These are phyloP conservation scores for Zaprionus camerounensis DNA, from an alignment of 1,140 invertebrate species.

Conservation along the genomic window DNA sequence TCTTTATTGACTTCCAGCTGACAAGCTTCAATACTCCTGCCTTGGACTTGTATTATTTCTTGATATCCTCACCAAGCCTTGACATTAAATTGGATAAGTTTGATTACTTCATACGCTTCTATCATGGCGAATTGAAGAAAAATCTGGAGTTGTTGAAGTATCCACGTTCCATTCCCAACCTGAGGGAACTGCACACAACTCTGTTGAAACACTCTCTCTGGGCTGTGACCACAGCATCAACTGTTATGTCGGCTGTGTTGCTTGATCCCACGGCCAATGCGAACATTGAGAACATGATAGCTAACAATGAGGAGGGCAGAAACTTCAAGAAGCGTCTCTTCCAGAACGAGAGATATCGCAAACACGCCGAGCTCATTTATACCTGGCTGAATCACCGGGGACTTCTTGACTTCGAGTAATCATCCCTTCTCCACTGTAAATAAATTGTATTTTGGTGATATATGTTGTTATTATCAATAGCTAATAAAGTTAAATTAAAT, in stretches of 20 bases:
- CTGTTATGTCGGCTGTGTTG: constrained; percentile 49
- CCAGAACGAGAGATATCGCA: constrained; percentile 47
- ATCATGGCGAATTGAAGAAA: constrained; percentile 42
- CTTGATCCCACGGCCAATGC: constrained; percentile 54
- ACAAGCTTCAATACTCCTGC: constrained; percentile 59
- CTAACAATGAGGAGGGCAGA: constrained; percentile 21
- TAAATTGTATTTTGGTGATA: not conserved
- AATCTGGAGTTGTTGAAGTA: constrained; percentile 59
- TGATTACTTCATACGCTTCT: constrained; percentile 54
- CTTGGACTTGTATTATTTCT: constrained; percentile 65
- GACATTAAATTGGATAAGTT: constrained; percentile 59
- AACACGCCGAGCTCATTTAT: constrained; percentile 46
- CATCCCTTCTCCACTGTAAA: not conserved
- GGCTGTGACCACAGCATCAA: constrained; percentile 23
- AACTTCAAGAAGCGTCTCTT: constrained; percentile 51
- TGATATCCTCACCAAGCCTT: constrained; percentile 49
- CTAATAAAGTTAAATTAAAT: constrained; percentile 4
- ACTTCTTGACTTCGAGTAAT: constrained; percentile 45
- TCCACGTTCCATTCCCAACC: constrained; percentile 40
- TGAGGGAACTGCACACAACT: constrained; percentile 44
- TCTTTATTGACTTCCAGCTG: constrained; percentile 82
- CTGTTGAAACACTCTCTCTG: constrained; percentile 31
- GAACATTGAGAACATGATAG: constrained; percentile 44
- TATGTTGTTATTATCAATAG: not conserved
- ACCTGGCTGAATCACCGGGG: constrained; percentile 57